Evolutionary conservation across 2,797 vertebrate species (phyloP).

Genomic region (Rhinogobio ventralis): DNA sequence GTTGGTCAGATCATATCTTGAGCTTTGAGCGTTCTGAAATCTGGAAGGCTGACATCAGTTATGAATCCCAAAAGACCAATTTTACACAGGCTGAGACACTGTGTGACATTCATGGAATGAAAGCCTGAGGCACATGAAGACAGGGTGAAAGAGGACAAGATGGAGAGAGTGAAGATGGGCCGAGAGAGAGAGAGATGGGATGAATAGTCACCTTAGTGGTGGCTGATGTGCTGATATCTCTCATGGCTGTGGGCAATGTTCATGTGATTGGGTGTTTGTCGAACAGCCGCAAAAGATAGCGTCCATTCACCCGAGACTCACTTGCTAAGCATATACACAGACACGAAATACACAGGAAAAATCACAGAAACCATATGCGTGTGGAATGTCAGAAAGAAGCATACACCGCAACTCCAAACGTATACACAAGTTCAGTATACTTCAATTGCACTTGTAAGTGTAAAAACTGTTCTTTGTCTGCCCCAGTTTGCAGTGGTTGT

Average conservation of each 20-base stretch:
- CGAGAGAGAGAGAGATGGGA: conserved; percentile 56
- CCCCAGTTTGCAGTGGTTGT: background rate
- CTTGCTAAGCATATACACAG: conserved; percentile 21
- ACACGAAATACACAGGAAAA: background rate
- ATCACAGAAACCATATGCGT: conserved; percentile 1
- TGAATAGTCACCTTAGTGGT: conserved; percentile 78
- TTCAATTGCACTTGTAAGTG: background rate
- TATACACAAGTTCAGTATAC: conserved; percentile 10
- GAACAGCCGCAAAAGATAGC: conserved; percentile 80
- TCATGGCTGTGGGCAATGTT: conserved; percentile 70
- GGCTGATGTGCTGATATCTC: conserved; percentile 75
- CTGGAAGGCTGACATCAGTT: conserved; percentile 74
- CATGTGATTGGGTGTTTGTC: conserved; percentile 77
- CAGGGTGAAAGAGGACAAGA: conserved; percentile 36
- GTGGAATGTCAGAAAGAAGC: conserved; percentile 4
- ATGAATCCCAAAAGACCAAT: conserved; percentile 75
- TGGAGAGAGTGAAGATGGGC: conserved; percentile 48
- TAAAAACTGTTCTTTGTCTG: background rate
- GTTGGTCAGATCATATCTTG: conserved; percentile 43
- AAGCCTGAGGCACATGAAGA: conserved; percentile 57
- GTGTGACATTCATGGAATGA: conserved; percentile 80
- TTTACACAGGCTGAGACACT: conserved; percentile 81
- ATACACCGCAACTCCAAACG: background rate
- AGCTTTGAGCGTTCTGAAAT: conserved; percentile 69
- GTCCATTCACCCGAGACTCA: conserved; percentile 77